Evolutionary conservation across 2,113 vertebrate genomes (phyloP), one percentile per base, ranked within the genome.

Genomic region (Saccopteryx bilineata): DNA sequence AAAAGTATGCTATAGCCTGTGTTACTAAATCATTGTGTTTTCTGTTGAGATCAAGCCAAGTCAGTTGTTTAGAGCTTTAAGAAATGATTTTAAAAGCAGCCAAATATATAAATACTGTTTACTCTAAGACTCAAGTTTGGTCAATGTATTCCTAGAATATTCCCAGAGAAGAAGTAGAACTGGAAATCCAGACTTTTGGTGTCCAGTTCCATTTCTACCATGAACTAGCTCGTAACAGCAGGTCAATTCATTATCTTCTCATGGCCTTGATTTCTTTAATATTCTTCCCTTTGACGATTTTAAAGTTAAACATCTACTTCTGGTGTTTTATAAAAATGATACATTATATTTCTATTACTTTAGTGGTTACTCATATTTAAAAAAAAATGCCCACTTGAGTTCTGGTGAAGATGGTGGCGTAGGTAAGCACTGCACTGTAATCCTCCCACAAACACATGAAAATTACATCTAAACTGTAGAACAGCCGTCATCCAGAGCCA

Each of bases 91-190:
- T 75, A 81, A 93, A 85, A 80, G 33, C 14, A 88, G 14, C 23
- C 12, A 78, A 79, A 5, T 46, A 52, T 31, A n/a, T 82, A 63
- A 76, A 88, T 93, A 28, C 52, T 93, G 4, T 80, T 88, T 91
- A 75, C 5, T 48, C 65, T 39, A 48, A 94, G 61, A 82, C 76
- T 91, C 63, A 46, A 26, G 5, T 81, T 58, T 86, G 39, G 58
- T 52, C 61, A 18, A 87, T 28, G 0, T 82, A 88, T 56, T 93
- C 12, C 46, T n/a, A 75, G 39, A 68, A 50, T 4, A 9, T 61
- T 46, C 52, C 28, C 31, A 88, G 86, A 80, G 24, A 90, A 87
- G 33, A 84, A 21, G 31, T 8, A 87, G 54, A n/a, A 31, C 33
- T 90, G 7, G 11, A 23, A 82, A 74, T 68, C 9, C n/a, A 50